These are phyloP conservation scores for Amazonetta brasiliensis DNA, from an alignment of 2,797 vertebrate species.

Conservation along the genomic window DNA sequence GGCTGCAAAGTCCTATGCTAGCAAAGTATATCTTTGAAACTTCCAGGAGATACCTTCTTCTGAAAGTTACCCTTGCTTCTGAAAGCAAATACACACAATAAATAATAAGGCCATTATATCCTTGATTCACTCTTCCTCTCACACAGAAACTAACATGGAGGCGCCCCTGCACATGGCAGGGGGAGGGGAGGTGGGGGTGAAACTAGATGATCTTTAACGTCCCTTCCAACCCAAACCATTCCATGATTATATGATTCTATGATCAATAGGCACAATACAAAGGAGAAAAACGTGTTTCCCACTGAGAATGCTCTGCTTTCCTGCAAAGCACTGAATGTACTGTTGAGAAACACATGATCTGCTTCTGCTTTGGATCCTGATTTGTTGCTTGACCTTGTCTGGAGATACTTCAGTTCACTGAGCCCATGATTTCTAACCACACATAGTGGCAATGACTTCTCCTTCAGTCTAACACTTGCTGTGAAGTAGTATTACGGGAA, in stretches of 20 bases:
- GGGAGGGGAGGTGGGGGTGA: too few species aligned
- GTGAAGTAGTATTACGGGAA: background rate
- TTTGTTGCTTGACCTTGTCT: background rate
- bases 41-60: background rate
- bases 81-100: background rate
- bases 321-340: background rate
- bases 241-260: too few species aligned
- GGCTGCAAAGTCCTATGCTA: background rate
- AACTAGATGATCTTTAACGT: too few species aligned
- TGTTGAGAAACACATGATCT: background rate
- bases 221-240: too few species aligned
- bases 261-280: background rate
- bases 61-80: background rate
- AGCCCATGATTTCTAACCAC: background rate
- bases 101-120: background rate
- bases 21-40: background rate
- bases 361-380: background rate
- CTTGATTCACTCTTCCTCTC: background rate
- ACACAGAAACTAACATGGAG: background rate
- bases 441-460: accelerated
- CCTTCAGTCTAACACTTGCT: background rate
- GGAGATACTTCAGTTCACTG: background rate
- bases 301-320: background rate
- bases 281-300: background rate
- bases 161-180: too few species aligned